Percentiles rank a stretch among this genome's conserved stretches.
Conservation (phyloP, 1,140 invertebrate species). For the Carcinoscorpius rotundicauda region DNA sequence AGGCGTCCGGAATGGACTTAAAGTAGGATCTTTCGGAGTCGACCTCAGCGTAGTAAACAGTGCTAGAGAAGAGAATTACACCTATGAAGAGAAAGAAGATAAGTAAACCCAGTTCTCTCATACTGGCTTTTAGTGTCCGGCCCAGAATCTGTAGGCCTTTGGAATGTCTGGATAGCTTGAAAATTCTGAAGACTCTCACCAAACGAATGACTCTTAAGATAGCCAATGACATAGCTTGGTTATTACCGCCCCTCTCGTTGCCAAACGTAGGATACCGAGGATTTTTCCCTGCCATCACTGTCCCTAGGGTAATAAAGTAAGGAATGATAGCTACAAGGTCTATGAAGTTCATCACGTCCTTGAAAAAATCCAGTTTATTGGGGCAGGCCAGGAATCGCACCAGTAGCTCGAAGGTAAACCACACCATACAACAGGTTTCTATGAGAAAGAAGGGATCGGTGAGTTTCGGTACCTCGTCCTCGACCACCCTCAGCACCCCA, state of each 20-base stretch:
- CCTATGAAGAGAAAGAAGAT: slow-evolving; percentile 99
- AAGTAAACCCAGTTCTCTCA: slow-evolving; percentile 97
- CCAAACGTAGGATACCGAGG: slow-evolving; percentile 41
- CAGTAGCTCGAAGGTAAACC: slow-evolving; percentile 97
- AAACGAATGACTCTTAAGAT: slow-evolving; percentile 93
- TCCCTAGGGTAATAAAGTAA: slow-evolving; percentile 97
- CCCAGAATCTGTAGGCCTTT: slow-evolving; percentile 95
- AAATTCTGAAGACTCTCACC: slow-evolving; percentile 96
- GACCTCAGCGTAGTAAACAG: slow-evolving; percentile 96
- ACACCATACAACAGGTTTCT: slow-evolving; percentile 94
- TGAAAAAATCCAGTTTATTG: slow-evolving; percentile 95
- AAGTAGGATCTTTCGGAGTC: slow-evolving; percentile 90
- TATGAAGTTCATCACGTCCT: slow-evolving; percentile 99
- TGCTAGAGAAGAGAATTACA: slow-evolving; percentile 93
- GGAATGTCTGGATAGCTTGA: slow-evolving; percentile 94
- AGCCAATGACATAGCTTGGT: slow-evolving; percentile 94
- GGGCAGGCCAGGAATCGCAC: slow-evolving; percentile 96
- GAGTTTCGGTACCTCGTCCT: slow-evolving; percentile 89
- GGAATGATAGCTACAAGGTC: slow-evolving; percentile 99
- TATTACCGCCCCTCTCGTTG: slow-evolving; percentile 30
- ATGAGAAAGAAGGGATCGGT: slow-evolving; percentile 96
- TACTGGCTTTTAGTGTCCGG: slow-evolving; percentile 96
- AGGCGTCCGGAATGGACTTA: slow-evolving; percentile 92
- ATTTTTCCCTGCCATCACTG: slow-evolving; percentile 84
- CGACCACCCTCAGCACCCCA: slow-evolving; percentile 86